These are phyloP conservation scores for Stramonita haemastoma DNA, from an alignment of 2,888 invertebrate genomes.

Conservation along the genomic window DNA sequence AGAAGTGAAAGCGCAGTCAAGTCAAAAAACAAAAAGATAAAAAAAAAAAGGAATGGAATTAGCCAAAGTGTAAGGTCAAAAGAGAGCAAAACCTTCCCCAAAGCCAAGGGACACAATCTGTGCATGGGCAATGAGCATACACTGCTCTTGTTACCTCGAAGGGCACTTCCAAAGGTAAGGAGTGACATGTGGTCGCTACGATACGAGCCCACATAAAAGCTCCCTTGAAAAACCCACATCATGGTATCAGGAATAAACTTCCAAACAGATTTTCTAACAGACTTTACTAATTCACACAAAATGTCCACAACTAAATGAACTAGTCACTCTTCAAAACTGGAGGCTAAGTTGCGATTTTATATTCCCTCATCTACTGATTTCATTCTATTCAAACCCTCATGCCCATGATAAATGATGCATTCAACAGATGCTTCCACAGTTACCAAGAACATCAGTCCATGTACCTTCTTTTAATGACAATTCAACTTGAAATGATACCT, in stretches of 20 bases:
- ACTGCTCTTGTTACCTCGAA: constrained; percentile 42
- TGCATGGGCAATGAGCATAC: not conserved
- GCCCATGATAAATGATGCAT: too few relatives aligned
- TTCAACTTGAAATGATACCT: too few relatives aligned
- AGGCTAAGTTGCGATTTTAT: not conserved
- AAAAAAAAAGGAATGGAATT: not conserved
- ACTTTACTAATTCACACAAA: too few relatives aligned
- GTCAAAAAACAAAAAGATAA: not conserved
- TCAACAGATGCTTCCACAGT: too few relatives aligned
- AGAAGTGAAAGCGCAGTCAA: not conserved
- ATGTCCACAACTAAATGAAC: too few relatives aligned
- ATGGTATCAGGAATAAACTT: not conserved
- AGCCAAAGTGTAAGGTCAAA: constrained; percentile 25
- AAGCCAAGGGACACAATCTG: not conserved
- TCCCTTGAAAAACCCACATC: constrained; percentile 44
- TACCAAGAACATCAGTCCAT: too few relatives aligned
- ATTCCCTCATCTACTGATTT: not conserved
- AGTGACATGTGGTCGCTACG: constrained; percentile 45
- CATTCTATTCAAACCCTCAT: too few relatives aligned
- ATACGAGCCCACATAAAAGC: constrained; percentile 50
- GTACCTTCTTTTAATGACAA: too few relatives aligned
- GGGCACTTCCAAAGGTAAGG: constrained; percentile 41
- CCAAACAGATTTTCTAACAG: not conserved
- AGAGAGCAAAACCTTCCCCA: not conserved
- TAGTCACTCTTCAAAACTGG: too few relatives aligned